Conservation (phyloP, 2,888 invertebrate species). For the Xestia sexstrigata region DNA sequence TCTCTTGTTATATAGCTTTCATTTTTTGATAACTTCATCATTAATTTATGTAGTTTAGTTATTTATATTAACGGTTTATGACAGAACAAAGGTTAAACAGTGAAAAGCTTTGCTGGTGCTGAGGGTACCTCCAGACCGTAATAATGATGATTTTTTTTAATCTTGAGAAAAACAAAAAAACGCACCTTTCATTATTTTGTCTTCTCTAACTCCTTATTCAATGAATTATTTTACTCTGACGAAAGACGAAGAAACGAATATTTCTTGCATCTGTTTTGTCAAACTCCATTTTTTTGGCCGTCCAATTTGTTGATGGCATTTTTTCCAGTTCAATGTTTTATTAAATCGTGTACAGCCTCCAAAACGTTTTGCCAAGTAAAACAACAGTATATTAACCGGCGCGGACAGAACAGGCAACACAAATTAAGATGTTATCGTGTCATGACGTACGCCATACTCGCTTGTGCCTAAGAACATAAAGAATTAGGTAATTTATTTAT, state of each 20-base stretch:
- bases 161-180: no score
- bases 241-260: not conserved
- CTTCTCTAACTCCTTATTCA: not conserved
- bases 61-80: not conserved
- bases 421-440: constrained; percentile 86
- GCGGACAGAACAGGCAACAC: constrained; percentile 75
- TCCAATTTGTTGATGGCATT: not conserved
- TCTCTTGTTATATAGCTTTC: constrained; percentile 28
- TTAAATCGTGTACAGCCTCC: constrained; percentile 59
- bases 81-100: not conserved
- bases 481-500: constrained; percentile 67
- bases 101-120: not conserved
- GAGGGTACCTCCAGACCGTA: not conserved
- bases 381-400: constrained; percentile 69
- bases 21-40: constrained; percentile 29
- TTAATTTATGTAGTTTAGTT: not conserved
- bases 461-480: constrained; percentile 68
- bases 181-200: no score
- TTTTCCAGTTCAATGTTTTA: constrained; percentile 49
- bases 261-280: not conserved
- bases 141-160: not conserved
- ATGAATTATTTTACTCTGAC: not conserved
- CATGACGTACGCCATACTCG: constrained; percentile 71
- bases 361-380: constrained; percentile 66
- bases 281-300: not conserved